Base-by-base conservation (phyloP, 2,888 invertebrate genomes). In the Lasius fuliginosus region DNA sequence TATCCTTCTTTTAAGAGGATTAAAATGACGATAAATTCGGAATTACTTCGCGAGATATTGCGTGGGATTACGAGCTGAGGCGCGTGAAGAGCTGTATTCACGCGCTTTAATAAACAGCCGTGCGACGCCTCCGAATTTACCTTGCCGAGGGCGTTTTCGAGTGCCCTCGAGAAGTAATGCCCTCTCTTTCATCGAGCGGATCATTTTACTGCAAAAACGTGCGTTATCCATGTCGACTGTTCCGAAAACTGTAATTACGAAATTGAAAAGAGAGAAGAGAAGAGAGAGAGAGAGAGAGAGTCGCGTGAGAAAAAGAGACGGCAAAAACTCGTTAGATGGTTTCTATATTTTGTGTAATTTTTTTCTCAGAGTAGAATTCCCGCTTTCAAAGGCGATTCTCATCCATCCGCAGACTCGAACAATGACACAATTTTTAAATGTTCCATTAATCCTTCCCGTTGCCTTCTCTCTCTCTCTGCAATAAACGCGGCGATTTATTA, bases 181-280 rank as follows among this genome's bases (percentile, higher is more conserved):
- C 82, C 86, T 36, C 40, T n/a, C 85, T 86, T 87, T 84, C 85
- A 87, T 87, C 85, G 85, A 79, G 65, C 83, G 85, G 86, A 84
- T 85, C 85, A 86, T 79, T 85, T 85, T 73, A 85, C 83, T 76
- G 82, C 82, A 71, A 87, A 83, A 88, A 88, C 67, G 69, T 65
- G 77, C 69, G 71, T 83, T 84, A 86, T 81, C 76, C 84, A 68
- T 68, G 62, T 75, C 77, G 62, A 87, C 67, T 85, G 74, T 82
- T 65, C 83, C 83, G 89, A 85, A 87, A 88, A 49, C 88, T 86
- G 86, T 85, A 86, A 86, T 86, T 83, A 77, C 82, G 42, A 85
- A 85, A 74, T 83, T 85, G 74, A 58, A 56, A 15, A 49, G 42
- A 18, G 18, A 49, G 18, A 18, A 18, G 49, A 46, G 46, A 42